Base-by-base conservation (phyloP, 1,140 invertebrate species). In the Nylanderia fulva region DNA sequence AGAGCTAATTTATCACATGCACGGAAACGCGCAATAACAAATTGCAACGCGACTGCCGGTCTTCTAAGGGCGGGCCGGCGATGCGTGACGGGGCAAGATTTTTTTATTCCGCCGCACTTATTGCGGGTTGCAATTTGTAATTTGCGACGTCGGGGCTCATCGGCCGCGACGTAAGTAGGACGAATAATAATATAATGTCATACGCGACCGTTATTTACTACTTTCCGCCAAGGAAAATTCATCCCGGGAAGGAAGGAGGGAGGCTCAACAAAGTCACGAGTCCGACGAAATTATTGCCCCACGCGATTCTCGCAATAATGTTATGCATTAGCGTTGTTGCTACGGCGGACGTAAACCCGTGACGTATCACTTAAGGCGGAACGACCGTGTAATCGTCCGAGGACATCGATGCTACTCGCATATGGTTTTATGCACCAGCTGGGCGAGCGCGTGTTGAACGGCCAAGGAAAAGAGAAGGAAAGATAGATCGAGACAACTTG, bases 381-480 rank as follows among this genome's bases (percentile, higher is more conserved):
- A 82, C 77, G 77, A 21, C 80, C 71, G 86, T 85, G 77, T 79
- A 88, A 88, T 88, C 87, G 82, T 21, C 33, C 87, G 86, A 66
- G 66, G 64, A 80, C 77, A 58, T 80, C 64, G 64, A 80, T 80
- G 77, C 64, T 64, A 80, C 77, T 58, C 11, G 77, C 66, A 66
- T n/a, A 82, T 66, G 77, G 66, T 85, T 85, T 86, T 63, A 58
- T 21, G 69, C 52, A 64, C 68, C 60, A 56, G 60, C 54, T 75
- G 58, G 39, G 63, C 72, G 58, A 39, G 63, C 72, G 74, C 39
- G 74, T 33, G 68, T 2, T 18, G 58, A 13, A 74, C 21, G 75
- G 39, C 7, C 39, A 42, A 42, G 9, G 2, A 42, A 42, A 42
- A 7, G 39, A 24, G 27, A 52, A 15, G 13, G 13, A 39, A 18